Conservation (phyloP, 2,888 invertebrate species). For the Drosophila nigricruria region DNA sequence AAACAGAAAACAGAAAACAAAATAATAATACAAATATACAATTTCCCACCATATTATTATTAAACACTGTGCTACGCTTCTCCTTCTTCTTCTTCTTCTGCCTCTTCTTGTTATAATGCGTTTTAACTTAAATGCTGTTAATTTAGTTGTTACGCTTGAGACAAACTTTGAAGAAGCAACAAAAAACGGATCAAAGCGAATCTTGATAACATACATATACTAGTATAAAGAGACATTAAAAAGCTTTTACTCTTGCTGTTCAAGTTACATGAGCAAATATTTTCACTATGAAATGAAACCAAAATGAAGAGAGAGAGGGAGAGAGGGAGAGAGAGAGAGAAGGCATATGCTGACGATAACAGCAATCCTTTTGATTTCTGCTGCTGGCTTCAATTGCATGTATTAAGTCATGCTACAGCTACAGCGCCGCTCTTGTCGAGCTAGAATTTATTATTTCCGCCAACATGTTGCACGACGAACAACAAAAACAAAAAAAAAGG, state of each 20-base stretch:
- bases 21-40: conserved; percentile 31
- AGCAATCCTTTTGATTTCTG: conserved; percentile 58
- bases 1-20: background rate
- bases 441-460: conserved; percentile 79
- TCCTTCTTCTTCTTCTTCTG: conserved; percentile 3
- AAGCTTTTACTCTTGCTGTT: conserved; percentile 26
- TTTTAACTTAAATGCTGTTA: conserved; percentile 74
- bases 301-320: background rate
- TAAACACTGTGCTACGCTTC: conserved; percentile 12
- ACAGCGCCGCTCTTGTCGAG: conserved; percentile 52
- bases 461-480: conserved; percentile 63
- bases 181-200: conserved; percentile 34
- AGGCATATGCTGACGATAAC: no score
- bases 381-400: conserved; percentile 35
- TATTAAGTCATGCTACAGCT: conserved; percentile 32
- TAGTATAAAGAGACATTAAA: conserved; percentile 2
- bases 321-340: background rate
- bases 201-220: conserved; percentile 49
- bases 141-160: conserved; percentile 77
- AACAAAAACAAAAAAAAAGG: conserved; percentile 21
- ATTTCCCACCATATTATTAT: conserved; percentile 45
- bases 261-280: conserved; percentile 56
- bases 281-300: conserved; percentile 54
- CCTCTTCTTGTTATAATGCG: conserved; percentile 51
- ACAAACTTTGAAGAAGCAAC: conserved; percentile 14